A percentile compares a stretch with the other conserved stretches of the same genome.
These are phyloP conservation scores for Psylliodes chrysocephalus DNA, from an alignment of 2,888 invertebrate species.

Conservation along the genomic window DNA sequence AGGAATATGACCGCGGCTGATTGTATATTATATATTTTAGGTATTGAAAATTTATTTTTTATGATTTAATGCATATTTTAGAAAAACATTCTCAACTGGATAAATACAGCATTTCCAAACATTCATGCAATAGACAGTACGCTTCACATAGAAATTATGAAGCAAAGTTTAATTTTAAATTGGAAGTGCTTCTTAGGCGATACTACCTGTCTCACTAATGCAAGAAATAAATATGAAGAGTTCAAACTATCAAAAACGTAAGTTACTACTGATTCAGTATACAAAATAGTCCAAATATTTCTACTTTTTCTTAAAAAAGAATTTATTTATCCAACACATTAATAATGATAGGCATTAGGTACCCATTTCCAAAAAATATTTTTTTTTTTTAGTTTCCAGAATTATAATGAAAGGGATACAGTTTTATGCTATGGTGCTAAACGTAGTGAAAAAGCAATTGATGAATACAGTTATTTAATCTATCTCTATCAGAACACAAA, in stretches of 20 bases:
- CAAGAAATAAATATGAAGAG: constrained; percentile 60
- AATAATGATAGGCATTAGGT: too few species aligned
- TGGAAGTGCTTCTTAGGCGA: constrained; percentile 73
- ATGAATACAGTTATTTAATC: constrained; percentile 37
- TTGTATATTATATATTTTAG: too few species aligned
- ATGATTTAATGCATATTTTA: constrained; percentile 5
- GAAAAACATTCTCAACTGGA: constrained; percentile 9
- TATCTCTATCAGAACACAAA: constrained; percentile 11
- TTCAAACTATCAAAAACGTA: constrained; percentile 46
- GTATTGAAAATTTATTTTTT: too few species aligned
- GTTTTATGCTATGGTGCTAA: constrained; percentile 39
- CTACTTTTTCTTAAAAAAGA: too few species aligned
- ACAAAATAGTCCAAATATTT: too few species aligned
- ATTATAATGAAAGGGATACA: constrained; percentile 35
- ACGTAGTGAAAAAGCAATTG: constrained; percentile 9
- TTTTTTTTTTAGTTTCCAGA: constrained; percentile 35
- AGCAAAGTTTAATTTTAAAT: constrained; percentile 69
- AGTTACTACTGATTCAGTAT: too few species aligned
- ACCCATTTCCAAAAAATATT: too few species aligned
- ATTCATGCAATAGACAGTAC: not conserved
- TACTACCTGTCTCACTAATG: constrained; percentile 67
- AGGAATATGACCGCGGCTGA: too few species aligned
- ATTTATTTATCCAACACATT: too few species aligned
- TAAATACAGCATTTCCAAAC: constrained; percentile 17
- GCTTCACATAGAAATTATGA: constrained; percentile 67